These are phyloP conservation scores for Chironomus striatipennis DNA, from an alignment of 1,140 invertebrate species.

Conservation along the genomic window DNA sequence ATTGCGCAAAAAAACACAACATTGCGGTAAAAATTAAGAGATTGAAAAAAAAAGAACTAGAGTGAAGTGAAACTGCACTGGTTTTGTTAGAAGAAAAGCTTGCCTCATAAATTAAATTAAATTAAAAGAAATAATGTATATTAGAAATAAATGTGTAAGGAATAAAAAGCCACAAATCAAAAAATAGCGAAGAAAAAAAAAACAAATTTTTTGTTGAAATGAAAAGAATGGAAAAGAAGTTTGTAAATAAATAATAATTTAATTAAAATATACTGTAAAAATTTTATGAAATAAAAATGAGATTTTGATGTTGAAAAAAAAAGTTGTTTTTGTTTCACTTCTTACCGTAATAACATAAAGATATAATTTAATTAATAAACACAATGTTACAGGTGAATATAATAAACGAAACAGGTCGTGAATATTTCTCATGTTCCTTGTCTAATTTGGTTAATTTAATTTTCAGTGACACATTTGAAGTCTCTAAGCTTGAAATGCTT, in stretches of 20 bases:
- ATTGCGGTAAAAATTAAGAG: conserved; percentile 8
- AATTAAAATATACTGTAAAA: conserved; percentile 22
- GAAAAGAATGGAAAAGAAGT: neutral
- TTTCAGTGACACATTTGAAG: too few relatives aligned
- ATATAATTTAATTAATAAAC: neutral
- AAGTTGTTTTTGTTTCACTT: neutral
- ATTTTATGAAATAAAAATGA: conserved; percentile 17
- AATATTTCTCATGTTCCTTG: too few relatives aligned
- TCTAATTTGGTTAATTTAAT: too few relatives aligned
- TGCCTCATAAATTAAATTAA: conserved; percentile 11
- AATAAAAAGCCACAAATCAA: conserved; percentile 19
- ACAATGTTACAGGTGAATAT: too few relatives aligned
- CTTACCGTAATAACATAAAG: conserved; percentile 5
- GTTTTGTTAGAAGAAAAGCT: neutral
- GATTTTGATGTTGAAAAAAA: conserved; percentile 3
- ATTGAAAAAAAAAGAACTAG: neutral
- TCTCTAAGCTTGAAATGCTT: too few relatives aligned
- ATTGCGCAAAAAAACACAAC: neutral
- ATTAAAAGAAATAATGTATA: neutral
- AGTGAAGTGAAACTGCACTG: neutral
- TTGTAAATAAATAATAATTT: neutral
- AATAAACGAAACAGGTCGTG: too few relatives aligned
- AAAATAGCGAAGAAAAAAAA: too few relatives aligned
- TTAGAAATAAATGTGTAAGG: neutral
- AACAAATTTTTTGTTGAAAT: conserved; percentile 7